Percentiles rank a stretch among this genome's conserved stretches.
These are phyloP conservation scores for Callionymus lyra DNA, from an alignment of 2,113 vertebrate genomes.

Conservation along the genomic window DNA sequence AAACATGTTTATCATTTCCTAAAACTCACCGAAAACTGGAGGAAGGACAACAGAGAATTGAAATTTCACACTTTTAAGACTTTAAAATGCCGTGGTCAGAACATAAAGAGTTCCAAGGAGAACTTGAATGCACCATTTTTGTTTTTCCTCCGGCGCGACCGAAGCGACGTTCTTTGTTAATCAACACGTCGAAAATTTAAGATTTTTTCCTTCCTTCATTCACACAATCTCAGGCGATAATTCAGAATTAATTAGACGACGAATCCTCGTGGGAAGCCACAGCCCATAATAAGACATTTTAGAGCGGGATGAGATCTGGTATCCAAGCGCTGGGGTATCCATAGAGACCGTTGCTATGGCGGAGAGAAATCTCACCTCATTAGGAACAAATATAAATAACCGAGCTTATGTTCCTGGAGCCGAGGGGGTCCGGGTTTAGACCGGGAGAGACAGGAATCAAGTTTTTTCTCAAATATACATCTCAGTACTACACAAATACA, in stretches of 20 bases:
- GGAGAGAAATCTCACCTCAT: slow-evolving; percentile 64
- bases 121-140: neutral
- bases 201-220: slow-evolving; percentile 14
- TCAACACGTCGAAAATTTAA: neutral
- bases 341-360: slow-evolving; percentile 69
- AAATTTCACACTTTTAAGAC: too few relatives aligned
- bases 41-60: too few relatives aligned
- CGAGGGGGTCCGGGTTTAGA: slow-evolving; percentile 15
- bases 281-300: slow-evolving; percentile 62
- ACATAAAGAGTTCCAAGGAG: neutral
- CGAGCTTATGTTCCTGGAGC: slow-evolving; percentile 52
- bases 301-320: slow-evolving; percentile 57
- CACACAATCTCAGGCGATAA: slow-evolving; percentile 24
- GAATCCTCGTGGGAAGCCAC: slow-evolving; percentile 37
- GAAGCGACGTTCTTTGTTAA: neutral
- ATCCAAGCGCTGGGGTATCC: slow-evolving; percentile 65
- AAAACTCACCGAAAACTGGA: too few relatives aligned
- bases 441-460: too few relatives aligned
- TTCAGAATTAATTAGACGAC: slow-evolving; percentile 55
- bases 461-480: too few relatives aligned
- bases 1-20: too few relatives aligned
- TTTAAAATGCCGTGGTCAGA: neutral
- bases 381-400: slow-evolving; percentile 70
- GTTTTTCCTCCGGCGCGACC: neutral
- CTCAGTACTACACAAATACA: too few relatives aligned